Conservation (phyloP, 2,888 invertebrate genomes). For the Hyles lineata region DNA sequence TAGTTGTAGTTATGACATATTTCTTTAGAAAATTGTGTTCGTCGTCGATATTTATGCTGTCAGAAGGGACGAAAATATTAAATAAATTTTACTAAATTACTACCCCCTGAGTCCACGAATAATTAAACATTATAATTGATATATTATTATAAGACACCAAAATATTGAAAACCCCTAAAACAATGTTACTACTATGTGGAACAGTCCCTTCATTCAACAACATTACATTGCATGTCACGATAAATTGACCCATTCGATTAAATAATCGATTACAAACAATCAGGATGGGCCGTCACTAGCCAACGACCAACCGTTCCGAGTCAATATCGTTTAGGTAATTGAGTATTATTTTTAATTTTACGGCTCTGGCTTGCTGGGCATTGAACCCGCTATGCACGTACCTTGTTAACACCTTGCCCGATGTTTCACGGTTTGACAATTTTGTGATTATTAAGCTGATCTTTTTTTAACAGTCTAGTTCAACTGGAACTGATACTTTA, state of each 20-base stretch:
- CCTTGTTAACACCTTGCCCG: slow-evolving; percentile 46
- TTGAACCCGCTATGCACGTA: slow-evolving; percentile 50
- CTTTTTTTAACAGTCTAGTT: not conserved
- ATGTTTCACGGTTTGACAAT: slow-evolving; percentile 53
- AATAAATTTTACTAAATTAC: no score
- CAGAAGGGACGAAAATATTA: no score
- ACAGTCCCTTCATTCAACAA: not conserved
- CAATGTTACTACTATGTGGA: not conserved
- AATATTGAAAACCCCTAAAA: not conserved
- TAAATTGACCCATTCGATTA: slow-evolving; percentile 18
- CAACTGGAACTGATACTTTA: not conserved
- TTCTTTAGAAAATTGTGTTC: no score
- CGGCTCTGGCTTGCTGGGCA: slow-evolving; percentile 40
- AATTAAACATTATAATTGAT: no score
- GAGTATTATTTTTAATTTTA: slow-evolving; percentile 57
- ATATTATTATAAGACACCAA: no score
- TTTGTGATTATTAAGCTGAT: not conserved
- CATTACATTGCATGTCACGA: not conserved
- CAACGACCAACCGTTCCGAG: slow-evolving; percentile 51
- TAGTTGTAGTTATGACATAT: no score
- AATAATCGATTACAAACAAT: slow-evolving; percentile 28
- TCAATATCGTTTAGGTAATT: slow-evolving; percentile 54
- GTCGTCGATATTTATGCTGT: no score
- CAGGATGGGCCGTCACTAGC: slow-evolving; percentile 37
- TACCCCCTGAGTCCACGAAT: no score